Percentiles rank a stretch among this genome's conserved stretches.
Conservation (phyloP, 2,888 invertebrate species). For the Invenusta paracnida region DNA sequence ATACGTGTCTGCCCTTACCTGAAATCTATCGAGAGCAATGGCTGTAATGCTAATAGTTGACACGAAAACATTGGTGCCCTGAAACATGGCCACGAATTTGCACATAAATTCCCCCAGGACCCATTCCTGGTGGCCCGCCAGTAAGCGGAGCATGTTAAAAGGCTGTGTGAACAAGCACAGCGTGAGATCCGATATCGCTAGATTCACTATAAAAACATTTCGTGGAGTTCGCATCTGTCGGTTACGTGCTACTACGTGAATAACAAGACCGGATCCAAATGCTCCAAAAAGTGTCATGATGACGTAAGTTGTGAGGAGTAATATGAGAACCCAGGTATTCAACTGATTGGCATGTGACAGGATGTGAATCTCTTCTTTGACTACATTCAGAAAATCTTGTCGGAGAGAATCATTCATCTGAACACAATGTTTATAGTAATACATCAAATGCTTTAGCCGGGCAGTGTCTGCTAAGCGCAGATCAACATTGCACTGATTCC, state of each 20-base stretch:
- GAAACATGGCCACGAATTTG: slow-evolving; percentile 78
- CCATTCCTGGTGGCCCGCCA: slow-evolving; percentile 73
- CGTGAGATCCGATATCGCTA: slow-evolving; percentile 74
- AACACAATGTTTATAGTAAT: background rate
- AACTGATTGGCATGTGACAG: background rate
- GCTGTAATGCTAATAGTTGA: slow-evolving; percentile 88
- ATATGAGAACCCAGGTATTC: background rate
- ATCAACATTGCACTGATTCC: background rate
- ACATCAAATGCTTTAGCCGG: background rate
- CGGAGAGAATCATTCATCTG: background rate
- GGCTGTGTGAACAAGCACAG: slow-evolving; percentile 85
- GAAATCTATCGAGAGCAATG: slow-evolving; percentile 64
- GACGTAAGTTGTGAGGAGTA: background rate
- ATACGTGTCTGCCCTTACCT: slow-evolving; percentile 36
- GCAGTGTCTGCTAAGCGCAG: background rate
- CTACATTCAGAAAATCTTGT: background rate
- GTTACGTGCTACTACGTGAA: slow-evolving; percentile 73
- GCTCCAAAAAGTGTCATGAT: slow-evolving; percentile 73
- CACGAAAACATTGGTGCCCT: slow-evolving; percentile 84
- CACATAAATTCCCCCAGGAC: slow-evolving; percentile 77
- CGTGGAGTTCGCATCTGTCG: slow-evolving; percentile 82
- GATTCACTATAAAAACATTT: slow-evolving; percentile 83
- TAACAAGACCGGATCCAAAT: slow-evolving; percentile 78
- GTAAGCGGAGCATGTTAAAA: slow-evolving; percentile 77
- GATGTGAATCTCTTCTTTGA: background rate